Conservation (phyloP, 2,797 vertebrate species). For the Geotrypetes seraphini region DNA sequence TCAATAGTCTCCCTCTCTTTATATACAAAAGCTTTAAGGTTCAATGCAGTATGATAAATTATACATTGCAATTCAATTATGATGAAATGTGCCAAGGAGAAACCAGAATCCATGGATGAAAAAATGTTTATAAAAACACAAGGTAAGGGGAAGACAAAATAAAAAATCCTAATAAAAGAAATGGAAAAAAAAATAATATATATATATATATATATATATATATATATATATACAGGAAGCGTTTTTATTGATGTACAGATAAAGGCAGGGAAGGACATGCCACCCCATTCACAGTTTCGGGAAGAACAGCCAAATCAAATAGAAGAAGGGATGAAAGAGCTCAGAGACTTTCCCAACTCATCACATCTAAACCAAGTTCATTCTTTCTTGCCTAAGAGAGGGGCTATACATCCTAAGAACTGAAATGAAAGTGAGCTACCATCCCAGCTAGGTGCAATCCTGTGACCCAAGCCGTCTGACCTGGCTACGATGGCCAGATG, state of each 20-base stretch:
- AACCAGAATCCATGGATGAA: background rate
- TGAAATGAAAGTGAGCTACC: too few species aligned
- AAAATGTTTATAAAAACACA: background rate
- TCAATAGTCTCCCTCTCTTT: slow-evolving; percentile 1
- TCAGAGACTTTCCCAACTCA: background rate
- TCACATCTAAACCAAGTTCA: background rate
- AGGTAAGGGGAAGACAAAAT: slow-evolving; percentile 3
- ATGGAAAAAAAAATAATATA: background rate
- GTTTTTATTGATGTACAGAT: slow-evolving; percentile 6
- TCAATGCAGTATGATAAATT: slow-evolving; percentile 5
- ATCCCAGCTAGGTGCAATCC: too few species aligned
- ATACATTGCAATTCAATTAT: slow-evolving; percentile 10
- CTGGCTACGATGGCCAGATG: too few species aligned
- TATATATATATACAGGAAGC: slow-evolving; percentile 3
- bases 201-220: slow-evolving; percentile 5
- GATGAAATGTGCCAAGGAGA: background rate
- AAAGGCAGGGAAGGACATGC: slow-evolving; percentile 2
- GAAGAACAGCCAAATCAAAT: slow-evolving; percentile 13
- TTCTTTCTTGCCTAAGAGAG: background rate
- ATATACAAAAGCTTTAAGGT: slow-evolving; percentile 4
- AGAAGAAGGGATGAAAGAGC: slow-evolving; percentile 5
- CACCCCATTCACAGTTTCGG: slow-evolving; percentile 6
- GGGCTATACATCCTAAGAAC: accelerated
- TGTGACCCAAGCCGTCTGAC: too few species aligned
- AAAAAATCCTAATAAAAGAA: background rate